Base-by-base conservation (phyloP, 2,113 vertebrate species). In the Nothocercus julius region DNA sequence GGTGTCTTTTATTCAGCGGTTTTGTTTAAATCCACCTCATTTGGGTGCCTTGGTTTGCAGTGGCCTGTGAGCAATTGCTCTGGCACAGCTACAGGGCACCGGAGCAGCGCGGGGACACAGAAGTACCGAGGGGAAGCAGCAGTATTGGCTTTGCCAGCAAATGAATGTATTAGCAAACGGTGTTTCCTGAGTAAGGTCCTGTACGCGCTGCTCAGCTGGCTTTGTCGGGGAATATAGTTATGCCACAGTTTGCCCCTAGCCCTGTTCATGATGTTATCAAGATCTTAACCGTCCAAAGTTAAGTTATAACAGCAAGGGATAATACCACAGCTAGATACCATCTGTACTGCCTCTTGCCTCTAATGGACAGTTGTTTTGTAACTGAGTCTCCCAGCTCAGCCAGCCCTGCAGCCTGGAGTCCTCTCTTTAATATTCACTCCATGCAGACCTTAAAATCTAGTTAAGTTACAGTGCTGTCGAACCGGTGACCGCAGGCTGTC, bases 241-340 rank as follows among this genome's bases (percentile, higher is more conserved):
- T 32, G 89, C 89, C 89, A 86, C 73, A 10, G 83, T 69, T 93
- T 84, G 77, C 87, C 94, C 96, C 82, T 77, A 96, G 90, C 77
- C 70, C 80, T 12, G 1, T 85, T 91, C 75, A n/a, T 90, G 90
- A 95, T 90, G 85, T 93, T 94, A 94, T 94, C 90, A 90, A 90
- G 90, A 96, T 92, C 85, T 96, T 96, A 95, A 94, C 80, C 84
- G 80, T 79, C 80, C 92, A 90, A 64, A 93, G 90, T 18, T 5
- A 89, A 76, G 93, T 90, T 88, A 72, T 92, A 92, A 44, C 69
- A 90, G 90, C 5, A 2, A 92, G 83, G 95, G 89, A 95, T 92
- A 61, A 79, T 93, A 45, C 69, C 7, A 3, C 38, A 61, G 80
- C 19, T 72, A 82, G 95, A 93, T 95, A 95, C 89, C 69, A 95